phyloP scores from a whole-genome alignment of 2,113 vertebrate genomes.

The Cricetomys ansorgei region DNA sequence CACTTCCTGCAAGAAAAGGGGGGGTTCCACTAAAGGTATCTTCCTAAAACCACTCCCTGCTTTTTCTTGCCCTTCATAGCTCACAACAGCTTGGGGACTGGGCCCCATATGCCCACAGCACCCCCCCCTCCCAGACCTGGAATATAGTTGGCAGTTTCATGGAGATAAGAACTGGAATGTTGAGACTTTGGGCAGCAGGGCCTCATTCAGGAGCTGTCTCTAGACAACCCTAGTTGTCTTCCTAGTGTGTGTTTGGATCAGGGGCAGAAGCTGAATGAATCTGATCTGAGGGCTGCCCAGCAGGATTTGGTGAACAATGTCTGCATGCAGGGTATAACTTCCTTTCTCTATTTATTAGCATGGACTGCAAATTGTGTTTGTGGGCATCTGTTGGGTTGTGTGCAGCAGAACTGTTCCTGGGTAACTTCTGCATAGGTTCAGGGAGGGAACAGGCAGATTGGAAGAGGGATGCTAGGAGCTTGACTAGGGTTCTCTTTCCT shows the following conservation, averaged over 20 bases:
- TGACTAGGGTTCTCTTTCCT: conserved; percentile 42
- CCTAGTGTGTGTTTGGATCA: background rate
- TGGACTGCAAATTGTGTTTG: background rate
- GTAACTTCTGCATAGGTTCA: background rate
- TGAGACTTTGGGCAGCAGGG: background rate
- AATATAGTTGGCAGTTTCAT: background rate
- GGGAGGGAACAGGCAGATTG: background rate
- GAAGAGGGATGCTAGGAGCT: conserved; percentile 25
- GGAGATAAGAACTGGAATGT: background rate
- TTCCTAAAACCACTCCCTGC: background rate
- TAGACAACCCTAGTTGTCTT: no score
- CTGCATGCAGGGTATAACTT: background rate
- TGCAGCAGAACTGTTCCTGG: background rate
- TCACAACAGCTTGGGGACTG: background rate
- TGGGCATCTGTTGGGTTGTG: background rate
- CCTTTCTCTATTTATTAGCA: background rate
- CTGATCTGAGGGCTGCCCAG: background rate
- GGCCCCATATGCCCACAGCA: background rate
- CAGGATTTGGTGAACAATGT: background rate
- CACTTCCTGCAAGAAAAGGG: conserved; percentile 51
- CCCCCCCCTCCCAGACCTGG: background rate
- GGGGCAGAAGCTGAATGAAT: background rate
- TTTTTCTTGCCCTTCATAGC: conserved; percentile 5
- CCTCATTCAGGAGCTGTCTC: background rate
- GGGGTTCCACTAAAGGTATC: background rate